A percentile compares a stretch with the other conserved stretches of the same genome.
Conservation (phyloP, 2,888 invertebrate species). For the Leptinotarsa tumamoca region DNA sequence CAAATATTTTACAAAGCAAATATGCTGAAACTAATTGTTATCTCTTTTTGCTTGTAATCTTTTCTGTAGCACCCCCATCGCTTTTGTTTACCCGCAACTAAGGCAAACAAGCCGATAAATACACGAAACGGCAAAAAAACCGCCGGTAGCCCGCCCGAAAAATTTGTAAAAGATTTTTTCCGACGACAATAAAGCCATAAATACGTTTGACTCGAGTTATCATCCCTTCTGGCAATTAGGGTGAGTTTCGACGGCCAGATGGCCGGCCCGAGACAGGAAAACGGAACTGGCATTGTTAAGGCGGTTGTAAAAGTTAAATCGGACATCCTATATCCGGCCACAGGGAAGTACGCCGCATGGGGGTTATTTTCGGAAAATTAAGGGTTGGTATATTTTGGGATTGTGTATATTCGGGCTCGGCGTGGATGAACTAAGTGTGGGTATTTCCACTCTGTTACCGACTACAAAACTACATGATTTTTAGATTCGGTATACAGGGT, state of each 20-base stretch:
- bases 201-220: conserved; percentile 33
- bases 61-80: neutral
- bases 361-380: conserved; percentile 35
- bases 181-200: conserved; percentile 37
- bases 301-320: conserved; percentile 59
- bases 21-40: neutral
- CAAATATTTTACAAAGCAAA: neutral
- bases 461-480: too few relatives aligned
- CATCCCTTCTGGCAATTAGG: conserved; percentile 18
- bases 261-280: conserved; percentile 47
- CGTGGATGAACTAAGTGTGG: neutral
- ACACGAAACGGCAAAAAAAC: neutral
- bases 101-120: conserved; percentile 7
- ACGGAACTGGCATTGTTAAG: conserved; percentile 57
- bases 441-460: neutral
- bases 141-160: neutral
- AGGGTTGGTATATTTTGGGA: conserved; percentile 28
- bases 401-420: conserved; percentile 19
- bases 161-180: conserved; percentile 34
- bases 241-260: conserved; percentile 42
- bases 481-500: too few relatives aligned
- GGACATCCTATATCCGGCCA: conserved; percentile 64
- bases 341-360: conserved; percentile 28
- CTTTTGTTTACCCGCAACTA: conserved; percentile 8
- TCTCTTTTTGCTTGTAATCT: neutral